Evolutionary conservation across 2,797 vertebrate species (phyloP), one percentile per base, ranked within the genome.

Genomic region (Hapalemur alaotrensis): DNA sequence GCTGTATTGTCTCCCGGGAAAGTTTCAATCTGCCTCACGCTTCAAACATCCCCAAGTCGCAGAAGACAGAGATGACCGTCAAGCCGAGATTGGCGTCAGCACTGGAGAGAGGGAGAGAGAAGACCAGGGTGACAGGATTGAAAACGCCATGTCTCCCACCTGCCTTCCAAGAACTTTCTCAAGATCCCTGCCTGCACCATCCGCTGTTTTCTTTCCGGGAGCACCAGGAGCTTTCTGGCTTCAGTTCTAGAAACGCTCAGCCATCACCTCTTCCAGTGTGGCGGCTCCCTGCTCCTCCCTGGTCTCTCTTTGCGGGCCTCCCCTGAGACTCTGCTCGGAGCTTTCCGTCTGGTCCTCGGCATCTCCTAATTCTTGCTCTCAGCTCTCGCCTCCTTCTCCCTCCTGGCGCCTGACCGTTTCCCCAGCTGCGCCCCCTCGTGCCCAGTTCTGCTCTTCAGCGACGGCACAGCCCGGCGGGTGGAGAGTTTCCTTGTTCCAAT

Each of bases 181-280:
- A 14, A 1, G 12, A 28, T 20, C 38, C 5, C 17, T 83, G 38
- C 35, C 30, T 52, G 46, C 28, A 2, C 3, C 0, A 0, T 6
- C 0, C 0, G 14, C 18, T 63, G 41, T 32, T 35, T 87, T 81
- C 76, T 43, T 78, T 0, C 50, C 10, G 4, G 46, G 61, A 76
- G 14, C 7, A 15, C 59, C 35, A 25, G 4, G 23, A 50, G 35
- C n/a, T 75, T 15, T 48, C 59, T 80, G 23, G 13, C n/a, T 38
- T n/a, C 35, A 4, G 17, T 63, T 78, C 69, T 41, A 2, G 48
- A 50, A 69, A 43, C 0, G 0, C 22, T 78, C 2, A 10, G 12
- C 20, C n/a, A 1, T 59, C 63, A 9, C 20, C 65, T 48, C 30
- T 43, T 32, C 22, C 12, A 35, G 22, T 6, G 28, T 38, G 11